Conservation (phyloP, 2,113 vertebrate genomes). For the Ahaetulla prasina region DNA sequence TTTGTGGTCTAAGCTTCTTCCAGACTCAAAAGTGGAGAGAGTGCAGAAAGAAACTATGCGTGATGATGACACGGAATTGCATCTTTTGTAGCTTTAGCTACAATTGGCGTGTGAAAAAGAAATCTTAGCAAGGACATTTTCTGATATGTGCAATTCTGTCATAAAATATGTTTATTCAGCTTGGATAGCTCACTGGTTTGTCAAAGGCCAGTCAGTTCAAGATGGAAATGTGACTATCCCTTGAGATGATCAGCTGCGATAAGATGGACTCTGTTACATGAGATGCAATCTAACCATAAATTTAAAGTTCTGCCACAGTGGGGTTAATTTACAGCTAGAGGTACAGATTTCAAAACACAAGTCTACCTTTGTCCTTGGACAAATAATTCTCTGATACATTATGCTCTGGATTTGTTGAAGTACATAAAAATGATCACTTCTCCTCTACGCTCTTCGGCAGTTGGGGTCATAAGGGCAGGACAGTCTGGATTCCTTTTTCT, state of each 20-base stretch:
- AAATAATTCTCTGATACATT: not conserved
- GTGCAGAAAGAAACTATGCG: not conserved
- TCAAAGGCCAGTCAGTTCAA: not conserved
- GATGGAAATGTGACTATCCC: not conserved
- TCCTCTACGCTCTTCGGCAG: not conserved
- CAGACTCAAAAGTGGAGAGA: not conserved
- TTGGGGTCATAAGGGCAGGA: not conserved
- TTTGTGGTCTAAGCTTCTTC: not conserved
- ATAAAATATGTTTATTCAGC: constrained; percentile 10
- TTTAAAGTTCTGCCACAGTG: not conserved
- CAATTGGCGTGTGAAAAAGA: not conserved
- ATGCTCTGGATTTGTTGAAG: not conserved
- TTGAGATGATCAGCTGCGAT: not conserved
- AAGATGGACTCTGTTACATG: not conserved
- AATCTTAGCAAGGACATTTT: not conserved
- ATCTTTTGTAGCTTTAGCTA: not conserved
- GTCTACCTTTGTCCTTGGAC: not conserved
- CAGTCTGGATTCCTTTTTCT: not conserved
- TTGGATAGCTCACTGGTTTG: not conserved
- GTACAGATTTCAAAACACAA: not conserved
- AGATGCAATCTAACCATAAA: not conserved
- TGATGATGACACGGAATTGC: not conserved
- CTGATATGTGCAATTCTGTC: not conserved
- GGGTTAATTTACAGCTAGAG: not conserved
- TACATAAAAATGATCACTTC: not conserved